Percentiles rank a stretch among this genome's conserved stretches.
Conservation (phyloP, 2,113 vertebrate genomes). For the Daboia siamensis region DNA sequence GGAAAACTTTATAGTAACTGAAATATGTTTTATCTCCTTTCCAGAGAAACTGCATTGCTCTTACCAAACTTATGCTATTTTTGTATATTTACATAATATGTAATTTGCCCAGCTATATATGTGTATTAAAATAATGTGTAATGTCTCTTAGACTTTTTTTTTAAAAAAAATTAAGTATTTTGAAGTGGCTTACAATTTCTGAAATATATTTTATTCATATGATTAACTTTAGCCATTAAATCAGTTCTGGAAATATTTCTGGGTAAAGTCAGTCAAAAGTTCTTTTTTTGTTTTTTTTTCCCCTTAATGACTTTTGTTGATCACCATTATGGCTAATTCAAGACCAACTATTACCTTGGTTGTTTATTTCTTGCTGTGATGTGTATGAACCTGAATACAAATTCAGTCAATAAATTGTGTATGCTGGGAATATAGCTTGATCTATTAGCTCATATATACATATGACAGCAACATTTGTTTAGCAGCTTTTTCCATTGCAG, state of each 20-base stretch:
- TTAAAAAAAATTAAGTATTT: constrained; percentile 1
- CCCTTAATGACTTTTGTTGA: constrained; percentile 55
- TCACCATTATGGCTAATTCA: constrained; percentile 54
- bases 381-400: constrained; percentile 53
- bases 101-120: constrained; percentile 25
- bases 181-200: constrained; percentile 24
- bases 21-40: constrained; percentile 16
- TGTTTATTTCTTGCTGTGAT: constrained; percentile 45
- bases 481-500: background rate
- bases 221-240: constrained; percentile 42
- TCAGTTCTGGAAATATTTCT: constrained; percentile 45
- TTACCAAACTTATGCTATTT: background rate
- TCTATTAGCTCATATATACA: constrained; percentile 41
- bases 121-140: constrained; percentile 5
- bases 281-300: background rate
- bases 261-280: constrained; percentile 44
- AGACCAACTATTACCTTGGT: constrained; percentile 53
- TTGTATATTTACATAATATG: background rate
- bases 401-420: constrained; percentile 43
- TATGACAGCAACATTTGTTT: background rate
- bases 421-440: constrained; percentile 13
- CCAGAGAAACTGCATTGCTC: background rate
- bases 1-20: background rate
- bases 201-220: constrained; percentile 29
- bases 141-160: constrained; percentile 15